Base-by-base conservation (phyloP, 2,888 invertebrate species). In the Eilema depressum region DNA sequence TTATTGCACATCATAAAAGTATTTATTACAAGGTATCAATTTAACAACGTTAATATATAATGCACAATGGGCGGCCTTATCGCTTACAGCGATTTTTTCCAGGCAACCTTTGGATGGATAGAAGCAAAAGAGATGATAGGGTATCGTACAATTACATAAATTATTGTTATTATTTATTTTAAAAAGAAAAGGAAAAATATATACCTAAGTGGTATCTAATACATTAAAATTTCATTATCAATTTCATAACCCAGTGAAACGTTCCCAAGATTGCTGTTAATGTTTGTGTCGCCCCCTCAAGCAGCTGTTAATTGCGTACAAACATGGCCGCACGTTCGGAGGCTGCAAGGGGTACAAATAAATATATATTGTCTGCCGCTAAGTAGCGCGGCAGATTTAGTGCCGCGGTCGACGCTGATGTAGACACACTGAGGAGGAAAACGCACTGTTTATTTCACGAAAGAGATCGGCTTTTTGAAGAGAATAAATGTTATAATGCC, bases 371-470 rank as follows among this genome's bases (percentile, higher is more conserved):
- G 47, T 0, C 20, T 20, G n/a, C n/a, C 23, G 63, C 69, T 81
- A 73, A 80, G 74, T 74, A 79, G 74, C 70, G 66, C 57, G 79
- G 70, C 74, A 79, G 76, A 81, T 79, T 79, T 81, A 79, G 79
- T 78, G 73, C 28, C 70, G 80, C 75, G 81, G 71, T 78, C 70
- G 66, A 37, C 59, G 11, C 66, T 60, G 26, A 28, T 47, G 26
- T n/a, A 28, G 60, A 60, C 10, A 60, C 60, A 47, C 5, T 41
- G 60, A 1, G 10, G 23, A 33, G 25, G 23, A 57, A 25, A 64
- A 53, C 20, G 17, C 0, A 7, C 11, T 65, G 17, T 56, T 23
- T 56, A 28, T 56, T 14, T 57, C n/a, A 11, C 8, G 17, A 8
- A 37, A 12, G 12, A 33, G 33, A 14, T 28, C 2, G 30, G 26